Percentiles rank a stretch among this genome's conserved stretches.
These are phyloP conservation scores for Sylvia borin DNA, from an alignment of 2,797 vertebrate genomes.

Conservation along the genomic window DNA sequence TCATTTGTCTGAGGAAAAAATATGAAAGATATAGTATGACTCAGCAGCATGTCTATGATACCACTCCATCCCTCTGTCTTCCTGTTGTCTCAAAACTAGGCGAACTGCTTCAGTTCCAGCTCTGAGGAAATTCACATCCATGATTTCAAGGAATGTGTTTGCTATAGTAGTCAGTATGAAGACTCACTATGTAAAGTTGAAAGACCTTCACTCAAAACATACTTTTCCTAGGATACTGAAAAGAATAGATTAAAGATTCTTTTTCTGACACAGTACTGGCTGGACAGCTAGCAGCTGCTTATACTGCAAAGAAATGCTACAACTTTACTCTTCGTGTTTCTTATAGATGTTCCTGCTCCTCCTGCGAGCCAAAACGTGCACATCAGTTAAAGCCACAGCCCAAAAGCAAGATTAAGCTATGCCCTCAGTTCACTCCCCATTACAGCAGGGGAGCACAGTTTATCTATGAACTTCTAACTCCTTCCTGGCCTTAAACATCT, in stretches of 20 bases:
- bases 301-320: background rate
- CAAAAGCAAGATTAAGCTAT: background rate
- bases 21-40: background rate
- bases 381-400: background rate
- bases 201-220: background rate
- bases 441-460: background rate
- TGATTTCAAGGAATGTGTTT: background rate
- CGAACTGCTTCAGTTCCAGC: background rate
- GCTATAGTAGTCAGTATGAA: background rate
- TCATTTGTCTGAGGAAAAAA: background rate
- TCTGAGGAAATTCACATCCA: background rate
- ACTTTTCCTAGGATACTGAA: background rate
- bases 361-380: background rate
- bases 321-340: background rate
- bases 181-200: background rate
- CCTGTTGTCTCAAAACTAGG: background rate
- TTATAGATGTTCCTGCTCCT: background rate
- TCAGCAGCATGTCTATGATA: background rate
- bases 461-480: background rate
- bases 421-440: background rate
- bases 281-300: background rate
- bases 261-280: background rate
- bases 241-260: background rate
- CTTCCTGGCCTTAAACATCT: background rate
- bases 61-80: background rate